phyloP scores from a whole-genome alignment of 2,888 invertebrate species.

The Apocheima hispidaria region DNA sequence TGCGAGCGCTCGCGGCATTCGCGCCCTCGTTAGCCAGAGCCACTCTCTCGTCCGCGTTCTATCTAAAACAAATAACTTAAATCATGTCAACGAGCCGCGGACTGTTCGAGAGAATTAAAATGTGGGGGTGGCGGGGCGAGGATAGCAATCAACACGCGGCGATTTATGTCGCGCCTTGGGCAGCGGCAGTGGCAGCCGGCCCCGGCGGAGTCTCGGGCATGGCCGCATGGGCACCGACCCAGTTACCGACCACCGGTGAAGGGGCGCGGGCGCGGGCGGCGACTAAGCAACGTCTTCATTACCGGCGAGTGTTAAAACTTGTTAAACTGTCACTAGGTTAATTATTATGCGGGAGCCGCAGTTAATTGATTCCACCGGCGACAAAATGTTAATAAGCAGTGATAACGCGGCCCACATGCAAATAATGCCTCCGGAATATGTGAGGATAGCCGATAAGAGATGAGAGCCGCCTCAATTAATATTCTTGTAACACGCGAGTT shows the following conservation, averaged over 20 bases:
- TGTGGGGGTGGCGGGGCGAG: constrained; percentile 55
- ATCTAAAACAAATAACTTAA: constrained; percentile 79
- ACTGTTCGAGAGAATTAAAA: constrained; percentile 55
- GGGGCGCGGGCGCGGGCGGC: neutral
- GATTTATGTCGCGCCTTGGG: constrained; percentile 63
- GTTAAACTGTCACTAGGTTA: constrained; percentile 81
- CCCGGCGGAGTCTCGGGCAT: constrained; percentile 40
- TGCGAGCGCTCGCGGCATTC: constrained; percentile 58
- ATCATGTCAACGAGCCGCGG: constrained; percentile 63
- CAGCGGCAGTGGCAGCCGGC: neutral
- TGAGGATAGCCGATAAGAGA: constrained; percentile 68
- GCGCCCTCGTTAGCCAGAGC: constrained; percentile 46
- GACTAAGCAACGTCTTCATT: constrained; percentile 80
- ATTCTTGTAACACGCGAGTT: constrained; percentile 70
- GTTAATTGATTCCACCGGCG: constrained; percentile 81
- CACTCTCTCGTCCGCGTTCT: constrained; percentile 60
- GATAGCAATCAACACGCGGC: constrained; percentile 75
- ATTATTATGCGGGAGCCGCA: constrained; percentile 77
- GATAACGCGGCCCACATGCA: constrained; percentile 75
- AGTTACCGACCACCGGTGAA: neutral
- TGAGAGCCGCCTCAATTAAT: constrained; percentile 67
- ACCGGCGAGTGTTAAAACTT: constrained; percentile 82
- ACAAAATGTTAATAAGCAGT: constrained; percentile 82
- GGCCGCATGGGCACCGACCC: constrained; percentile 22
- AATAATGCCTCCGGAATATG: constrained; percentile 69